Evolutionary conservation across 2,888 invertebrate species (phyloP).

Genomic region (Ichneumoninae sp.): DNA sequence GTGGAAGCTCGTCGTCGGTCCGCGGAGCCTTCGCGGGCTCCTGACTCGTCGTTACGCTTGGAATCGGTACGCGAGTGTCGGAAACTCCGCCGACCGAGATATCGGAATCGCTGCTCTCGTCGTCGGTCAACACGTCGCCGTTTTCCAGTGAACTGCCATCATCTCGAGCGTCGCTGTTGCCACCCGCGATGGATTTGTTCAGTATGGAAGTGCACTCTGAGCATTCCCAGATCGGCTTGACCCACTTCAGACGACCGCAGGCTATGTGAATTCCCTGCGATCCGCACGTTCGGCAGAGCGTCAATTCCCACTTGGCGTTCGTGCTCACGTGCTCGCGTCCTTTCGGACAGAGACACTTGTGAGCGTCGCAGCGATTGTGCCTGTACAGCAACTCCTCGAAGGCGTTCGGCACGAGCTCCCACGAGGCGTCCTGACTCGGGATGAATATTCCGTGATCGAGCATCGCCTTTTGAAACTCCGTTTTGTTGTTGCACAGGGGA

Average conservation of each 20-base stretch:
- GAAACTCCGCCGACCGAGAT: conserved; percentile 79
- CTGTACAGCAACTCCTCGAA: conserved; percentile 89
- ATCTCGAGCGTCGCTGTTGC: neutral
- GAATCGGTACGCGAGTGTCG: conserved; percentile 49
- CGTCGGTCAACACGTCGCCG: conserved; percentile 32
- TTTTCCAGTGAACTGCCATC: neutral
- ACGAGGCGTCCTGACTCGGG: conserved; percentile 94
- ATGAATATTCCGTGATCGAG: conserved; percentile 90
- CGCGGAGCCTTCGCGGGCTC: neutral
- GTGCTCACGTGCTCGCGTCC: conserved; percentile 85
- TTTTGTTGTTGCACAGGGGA: conserved; percentile 91
- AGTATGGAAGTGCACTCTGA: conserved; percentile 81
- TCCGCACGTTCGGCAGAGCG: conserved; percentile 86
- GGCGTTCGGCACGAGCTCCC: conserved; percentile 92
- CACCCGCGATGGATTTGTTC: conserved; percentile 42
- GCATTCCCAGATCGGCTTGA: conserved; percentile 84
- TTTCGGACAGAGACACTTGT: conserved; percentile 86
- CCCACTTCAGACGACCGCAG: conserved; percentile 84
- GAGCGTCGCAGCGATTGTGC: conserved; percentile 87
- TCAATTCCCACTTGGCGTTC: conserved; percentile 85
- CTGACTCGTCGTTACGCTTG: neutral
- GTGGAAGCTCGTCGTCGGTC: conserved; percentile 48
- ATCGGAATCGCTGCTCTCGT: conserved; percentile 74
- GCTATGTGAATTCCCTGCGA: conserved; percentile 85
- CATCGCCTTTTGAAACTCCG: conserved; percentile 87